Evolutionary conservation across 2,888 invertebrate species (phyloP), one percentile per base, ranked within the genome.

Genomic region (Idaea straminata): DNA sequence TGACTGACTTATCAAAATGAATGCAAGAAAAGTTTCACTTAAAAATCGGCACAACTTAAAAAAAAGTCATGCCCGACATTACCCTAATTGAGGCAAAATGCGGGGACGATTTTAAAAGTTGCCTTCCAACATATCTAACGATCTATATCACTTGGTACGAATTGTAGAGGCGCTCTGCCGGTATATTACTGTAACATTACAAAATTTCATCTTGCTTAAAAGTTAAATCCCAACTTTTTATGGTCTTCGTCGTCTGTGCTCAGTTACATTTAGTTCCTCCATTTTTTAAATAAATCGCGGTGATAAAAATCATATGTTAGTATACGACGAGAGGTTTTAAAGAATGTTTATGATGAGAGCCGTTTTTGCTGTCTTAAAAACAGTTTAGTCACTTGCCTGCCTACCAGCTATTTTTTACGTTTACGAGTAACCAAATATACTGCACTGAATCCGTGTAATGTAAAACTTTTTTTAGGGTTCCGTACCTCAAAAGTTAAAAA

Each of bases 221-320:
- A 84, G 79, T 86, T 82, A 76, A 79, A 81, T 80, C 83, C 80
- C 83, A 79, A 82, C 79, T 83, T 85, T 85, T 86, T 83, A 83
- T 79, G 74, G 77, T 77, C 69, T 70, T 72, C 70, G 75, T 77
- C 47, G 47, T 47, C 47, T 4, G 4, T 72, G 77, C 77, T 69
- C 72, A 34, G 34, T 34, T 15, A 77, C 77, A 78, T 77, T 77
- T 75, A 74, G 73, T 73, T 72, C 71, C 75, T 75, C 67, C 70
- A 67, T 64, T 72, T 72, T 66, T 66, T 63, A 66, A 62, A 72
- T 47, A 47, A 47, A 47, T 47, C 47, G 47, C 47, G 47, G 47
- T 47, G 47, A 47, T 47, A 47, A 47, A 47, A 47, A 47, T 47
- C 47, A 47, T 47, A 10, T 47, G 47, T 47, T 47, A 47, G 13